phyloP scores from a whole-genome alignment of 2,888 invertebrate genomes.

The Linyphia triangularis region DNA sequence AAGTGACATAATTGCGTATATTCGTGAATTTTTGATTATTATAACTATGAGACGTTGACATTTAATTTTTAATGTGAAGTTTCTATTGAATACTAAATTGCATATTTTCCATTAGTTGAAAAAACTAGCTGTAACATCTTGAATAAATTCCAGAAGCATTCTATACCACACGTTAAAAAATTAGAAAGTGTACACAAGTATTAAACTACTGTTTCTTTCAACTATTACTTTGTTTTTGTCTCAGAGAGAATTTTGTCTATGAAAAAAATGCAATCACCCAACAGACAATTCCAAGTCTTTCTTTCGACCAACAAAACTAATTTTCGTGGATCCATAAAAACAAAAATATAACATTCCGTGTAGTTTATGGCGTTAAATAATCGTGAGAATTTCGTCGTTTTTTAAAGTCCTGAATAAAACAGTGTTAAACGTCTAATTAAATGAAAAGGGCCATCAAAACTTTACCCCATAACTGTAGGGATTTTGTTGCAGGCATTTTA shows the following conservation, averaged over 20 bases:
- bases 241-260: neutral
- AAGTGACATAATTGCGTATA: no score
- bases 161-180: neutral
- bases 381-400: slow-evolving; percentile 60
- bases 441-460: slow-evolving; percentile 68
- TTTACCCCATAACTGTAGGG: slow-evolving; percentile 62
- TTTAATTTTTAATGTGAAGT: no score
- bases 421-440: slow-evolving; percentile 68
- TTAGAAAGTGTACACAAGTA: no score
- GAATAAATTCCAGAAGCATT: no score
- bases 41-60: no score
- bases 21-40: no score
- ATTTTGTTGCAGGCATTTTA: slow-evolving; percentile 68
- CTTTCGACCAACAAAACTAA: slow-evolving; percentile 51
- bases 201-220: slow-evolving; percentile 11
- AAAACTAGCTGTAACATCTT: no score
- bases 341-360: slow-evolving; percentile 37
- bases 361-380: slow-evolving; percentile 63
- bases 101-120: no score
- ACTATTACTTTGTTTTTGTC: slow-evolving; percentile 10
- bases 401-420: slow-evolving; percentile 60
- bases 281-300: slow-evolving; percentile 41
- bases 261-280: slow-evolving; percentile 46
- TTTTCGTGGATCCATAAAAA: slow-evolving; percentile 52
- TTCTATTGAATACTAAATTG: no score